Percentiles rank a stretch among this genome's conserved stretches.
phyloP scores from a whole-genome alignment of 2,113 vertebrate genomes.

The Oophaga pumilio region DNA sequence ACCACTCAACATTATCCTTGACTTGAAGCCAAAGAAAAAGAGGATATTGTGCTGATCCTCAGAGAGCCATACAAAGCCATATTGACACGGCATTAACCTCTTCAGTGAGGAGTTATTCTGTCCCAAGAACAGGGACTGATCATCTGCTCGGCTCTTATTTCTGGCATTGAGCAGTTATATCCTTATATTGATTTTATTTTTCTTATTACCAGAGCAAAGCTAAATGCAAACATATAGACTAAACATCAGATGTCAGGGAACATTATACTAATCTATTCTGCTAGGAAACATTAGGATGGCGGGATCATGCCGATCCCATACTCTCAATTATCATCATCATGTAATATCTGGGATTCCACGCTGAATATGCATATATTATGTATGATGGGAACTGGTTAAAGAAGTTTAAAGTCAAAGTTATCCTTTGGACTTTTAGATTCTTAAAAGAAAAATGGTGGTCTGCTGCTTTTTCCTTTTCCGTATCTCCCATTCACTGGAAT shows the following conservation, averaged over 20 bases:
- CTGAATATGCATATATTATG: neutral
- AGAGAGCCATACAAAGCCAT: slow-evolving; percentile 10
- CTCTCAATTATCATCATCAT: neutral
- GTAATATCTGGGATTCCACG: neutral
- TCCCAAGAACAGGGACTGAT: slow-evolving; percentile 10
- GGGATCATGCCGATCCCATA: neutral
- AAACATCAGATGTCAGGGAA: neutral
- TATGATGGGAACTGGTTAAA: too few relatives aligned
- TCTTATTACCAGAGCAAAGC: slow-evolving; percentile 6
- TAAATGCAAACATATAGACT: neutral
- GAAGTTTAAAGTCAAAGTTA: too few relatives aligned
- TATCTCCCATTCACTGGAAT: neutral
- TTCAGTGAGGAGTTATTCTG: neutral
- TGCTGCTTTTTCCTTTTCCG: too few relatives aligned
- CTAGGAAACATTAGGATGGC: neutral
- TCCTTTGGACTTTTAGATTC: too few relatives aligned
- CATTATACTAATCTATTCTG: neutral
- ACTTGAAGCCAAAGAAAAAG: slow-evolving; percentile 31
- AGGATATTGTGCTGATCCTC: slow-evolving; percentile 40
- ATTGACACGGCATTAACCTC: slow-evolving; percentile 29
- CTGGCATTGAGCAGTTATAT: neutral
- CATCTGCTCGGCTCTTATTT: neutral
- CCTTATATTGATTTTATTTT: neutral
- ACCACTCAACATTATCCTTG: slow-evolving; percentile 43
- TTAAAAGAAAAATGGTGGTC: too few relatives aligned